Evolutionary conservation across 2,888 invertebrate genomes (phyloP).

Genomic region (Cosmopolites sordidus): DNA sequence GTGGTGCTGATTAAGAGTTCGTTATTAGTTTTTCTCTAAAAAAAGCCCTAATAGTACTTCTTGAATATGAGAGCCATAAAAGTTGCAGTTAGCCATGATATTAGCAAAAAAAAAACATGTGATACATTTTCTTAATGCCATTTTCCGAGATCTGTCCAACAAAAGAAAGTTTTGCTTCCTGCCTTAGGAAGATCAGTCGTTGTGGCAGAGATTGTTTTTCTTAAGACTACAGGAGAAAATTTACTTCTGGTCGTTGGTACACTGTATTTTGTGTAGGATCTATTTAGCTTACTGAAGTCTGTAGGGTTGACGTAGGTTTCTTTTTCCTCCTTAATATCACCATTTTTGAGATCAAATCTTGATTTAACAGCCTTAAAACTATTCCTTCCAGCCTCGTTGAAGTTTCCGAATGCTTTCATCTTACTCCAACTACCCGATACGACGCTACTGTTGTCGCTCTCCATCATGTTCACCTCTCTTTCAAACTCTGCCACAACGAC

Average conservation of each 20-base stretch:
- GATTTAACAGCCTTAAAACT: conserved; percentile 33
- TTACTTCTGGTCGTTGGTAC: conserved; percentile 25
- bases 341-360: conserved; percentile 33
- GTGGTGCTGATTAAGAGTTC: too few relatives aligned
- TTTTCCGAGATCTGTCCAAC: too few relatives aligned
- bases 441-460: conserved; percentile 45
- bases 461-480: conserved; percentile 27
- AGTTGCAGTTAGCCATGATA: too few relatives aligned
- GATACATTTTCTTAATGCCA: too few relatives aligned
- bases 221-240: conserved; percentile 35
- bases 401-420: conserved; percentile 48
- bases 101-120: too few relatives aligned
- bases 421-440: conserved; percentile 57
- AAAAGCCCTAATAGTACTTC: too few relatives aligned
- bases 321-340: conserved; percentile 43
- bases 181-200: conserved; percentile 28
- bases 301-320: conserved; percentile 25
- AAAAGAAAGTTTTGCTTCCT: too few relatives aligned
- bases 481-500: conserved; percentile 22
- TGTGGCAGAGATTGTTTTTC: conserved; percentile 30
- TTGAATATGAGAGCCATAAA: too few relatives aligned
- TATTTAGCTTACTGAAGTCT: conserved; percentile 15
- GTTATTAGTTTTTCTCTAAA: too few relatives aligned
- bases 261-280: conserved; percentile 22
- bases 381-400: conserved; percentile 28